These are phyloP conservation scores for Vimba vimba DNA, from an alignment of 2,113 vertebrate genomes.

Conservation along the genomic window DNA sequence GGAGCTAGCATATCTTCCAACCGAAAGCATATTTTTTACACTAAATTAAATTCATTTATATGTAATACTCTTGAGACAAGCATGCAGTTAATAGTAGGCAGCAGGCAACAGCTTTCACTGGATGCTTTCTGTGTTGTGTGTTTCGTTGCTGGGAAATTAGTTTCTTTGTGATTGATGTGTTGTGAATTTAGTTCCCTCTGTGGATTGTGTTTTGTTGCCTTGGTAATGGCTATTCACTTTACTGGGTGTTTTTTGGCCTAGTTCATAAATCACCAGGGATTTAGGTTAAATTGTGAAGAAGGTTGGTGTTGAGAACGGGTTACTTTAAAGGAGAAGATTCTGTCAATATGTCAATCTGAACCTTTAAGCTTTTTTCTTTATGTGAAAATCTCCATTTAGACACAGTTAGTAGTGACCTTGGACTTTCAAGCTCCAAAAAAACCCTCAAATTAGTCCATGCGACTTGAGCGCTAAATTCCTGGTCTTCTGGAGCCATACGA, in stretches of 20 bases:
- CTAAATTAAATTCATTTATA: conserved; percentile 6
- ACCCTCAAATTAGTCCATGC: neutral
- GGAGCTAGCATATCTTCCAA: neutral
- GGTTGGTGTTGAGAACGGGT: conserved; percentile 63
- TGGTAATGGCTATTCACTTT: conserved; percentile 31
- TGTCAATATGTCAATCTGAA: neutral
- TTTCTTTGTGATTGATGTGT: conserved; percentile 17
- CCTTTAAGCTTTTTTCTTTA: neutral
- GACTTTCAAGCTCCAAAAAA: neutral
- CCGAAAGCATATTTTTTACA: neutral
- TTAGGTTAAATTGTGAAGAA: conserved; percentile 62
- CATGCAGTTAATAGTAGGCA: neutral
- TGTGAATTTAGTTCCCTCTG: conserved; percentile 4
- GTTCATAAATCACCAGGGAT: conserved; percentile 61
- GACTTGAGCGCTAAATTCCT: neutral
- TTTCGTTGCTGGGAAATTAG: conserved; percentile 28
- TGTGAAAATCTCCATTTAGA: neutral
- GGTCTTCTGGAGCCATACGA: neutral
- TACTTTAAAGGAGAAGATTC: conserved; percentile 53
- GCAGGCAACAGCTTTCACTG: neutral
- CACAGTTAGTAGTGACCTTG: neutral
- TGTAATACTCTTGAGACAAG: neutral
- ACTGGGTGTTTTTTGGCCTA: conserved; percentile 47
- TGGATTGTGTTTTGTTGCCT: conserved; percentile 20
- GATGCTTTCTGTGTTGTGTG: neutral